Evolutionary conservation across 2,113 vertebrate genomes (phyloP), one percentile per base, ranked within the genome.

Genomic region (Diadophis punctatus): DNA sequence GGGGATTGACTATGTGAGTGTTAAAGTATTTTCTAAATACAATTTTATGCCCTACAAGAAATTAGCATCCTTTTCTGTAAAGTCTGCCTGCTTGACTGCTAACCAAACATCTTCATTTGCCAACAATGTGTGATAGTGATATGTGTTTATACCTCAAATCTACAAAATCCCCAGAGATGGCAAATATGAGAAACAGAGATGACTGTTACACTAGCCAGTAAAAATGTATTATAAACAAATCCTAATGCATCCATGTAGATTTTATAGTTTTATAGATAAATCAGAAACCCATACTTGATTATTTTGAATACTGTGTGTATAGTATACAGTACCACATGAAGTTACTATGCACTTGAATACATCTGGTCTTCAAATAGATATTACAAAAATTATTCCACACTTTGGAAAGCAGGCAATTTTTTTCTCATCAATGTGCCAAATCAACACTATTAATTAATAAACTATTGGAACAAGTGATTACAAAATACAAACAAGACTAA

Each of bases 401-500:
- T 91, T 93, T 93, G 85, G 34, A 92, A 86, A 87, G 25, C 39
- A 96, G 93, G 87, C 85, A 95, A 92, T 93, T 90, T 34, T 86
- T 86, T 86, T 49, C 11, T 34, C 91, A 46, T 48, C 92, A 92
- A 53, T 0, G 6, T 91, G 88, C 23, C 63, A 93, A 91, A 91
- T 87, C 87, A 68, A 34, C 63, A 68, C 63, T 16, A 68, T n/a
- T 68, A 93, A 84, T 56, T 34, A 87, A 53, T 51, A 91, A 96
- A 92, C 1, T 48, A 90, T 95, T 0, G 94, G 95, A 93, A 86
- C 95, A 95, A 88, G 14, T 39, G 91, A 39, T 92, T 84, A 95
- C 92, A 95, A 90, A 93, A 92, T 25, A 93, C 93, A 95, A 96
- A 89, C 16, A 48, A 84, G 68, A 94, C 92, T 94, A 63, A 91